Base-by-base conservation (phyloP, 2,888 invertebrate species). In the Elmis aenea region DNA sequence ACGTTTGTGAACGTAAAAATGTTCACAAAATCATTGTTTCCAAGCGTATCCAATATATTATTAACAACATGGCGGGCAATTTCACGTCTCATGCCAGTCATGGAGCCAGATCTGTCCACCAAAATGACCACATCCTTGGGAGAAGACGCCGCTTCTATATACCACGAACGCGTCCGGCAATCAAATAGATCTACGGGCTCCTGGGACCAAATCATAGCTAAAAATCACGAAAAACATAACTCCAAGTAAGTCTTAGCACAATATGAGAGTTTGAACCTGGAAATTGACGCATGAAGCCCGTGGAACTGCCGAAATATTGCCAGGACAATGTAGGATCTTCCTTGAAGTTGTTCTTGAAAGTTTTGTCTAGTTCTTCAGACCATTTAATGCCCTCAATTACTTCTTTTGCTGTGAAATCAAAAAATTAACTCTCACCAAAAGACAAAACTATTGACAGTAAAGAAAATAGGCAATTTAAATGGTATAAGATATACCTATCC, bases 281-380 rank as follows among this genome's bases (percentile, higher is more conserved):
- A 71, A 86, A 99, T 64, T 94, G 91, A 54, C 97, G 77, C 81
- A 99, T 91, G 66, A 97, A 96, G 22, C 99, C 99, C 10, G 90
- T 86, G 18, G 94, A 85, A 66, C 94, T 95, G 46, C 97, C 96
- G 68, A 97, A 99, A 67, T 93, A 96, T 71, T 99, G 99, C 93
- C 96, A 99, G 3, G 90, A 89, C 23, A 95, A 72, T 2, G 89
- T 85, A 9, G 89, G 88, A 67, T 93, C 90, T 39, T 78, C 77
- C 61, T 84, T 80, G 61, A 85, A 86, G 68, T 95, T 95, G 59
- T 83, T 81, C 50, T 80, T 79, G 68, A 96, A 97, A 51, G 84
- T 87, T 33, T 83, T 79, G 66, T 96, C 93, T 53, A 99, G 73
- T 52, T 86, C 85, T 62, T 91, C 86, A 2, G 96, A 94, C 99